Conservation (phyloP, 2,888 invertebrate species). For the Diaperis boleti region DNA sequence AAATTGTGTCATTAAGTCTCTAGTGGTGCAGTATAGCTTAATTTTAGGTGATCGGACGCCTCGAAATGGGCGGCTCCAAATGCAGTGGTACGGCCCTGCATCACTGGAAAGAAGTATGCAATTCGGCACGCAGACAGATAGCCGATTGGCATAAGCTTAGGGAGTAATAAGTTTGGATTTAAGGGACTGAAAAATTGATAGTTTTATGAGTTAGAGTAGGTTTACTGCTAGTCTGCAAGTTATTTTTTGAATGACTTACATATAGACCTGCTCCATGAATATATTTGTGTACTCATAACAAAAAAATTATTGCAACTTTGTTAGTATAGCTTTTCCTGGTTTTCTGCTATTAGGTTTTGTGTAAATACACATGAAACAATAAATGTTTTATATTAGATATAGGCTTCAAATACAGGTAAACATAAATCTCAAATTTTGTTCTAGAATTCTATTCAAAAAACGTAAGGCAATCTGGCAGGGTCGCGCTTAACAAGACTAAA, state of each 20-base stretch:
- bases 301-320: conserved; percentile 8
- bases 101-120: conserved; percentile 98
- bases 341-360: conserved; percentile 19
- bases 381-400: conserved; percentile 31
- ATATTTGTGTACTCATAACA: conserved; percentile 23
- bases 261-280: not conserved
- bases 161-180: conserved; percentile 73
- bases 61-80: conserved; percentile 90
- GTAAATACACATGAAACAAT: conserved; percentile 42
- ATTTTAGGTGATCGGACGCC: conserved; percentile 89
- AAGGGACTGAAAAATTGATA: conserved; percentile 12
- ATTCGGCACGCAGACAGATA: conserved; percentile 96
- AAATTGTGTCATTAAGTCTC: conserved; percentile 44
- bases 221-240: no score
- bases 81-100: conserved; percentile 86
- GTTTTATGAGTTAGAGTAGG: conserved; percentile 1
- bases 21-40: not conserved
- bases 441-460: not conserved
- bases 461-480: conserved; percentile 39
- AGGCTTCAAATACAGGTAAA: conserved; percentile 22
- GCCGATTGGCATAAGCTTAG: conserved; percentile 99
- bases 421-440: conserved; percentile 4
- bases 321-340: conserved; percentile 12
- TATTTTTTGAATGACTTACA: conserved; percentile 7
- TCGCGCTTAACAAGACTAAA: conserved; percentile 36